Base-by-base conservation (phyloP, 64 coral and sea anemone genomes). In the Orbicella faveolata region DNA sequence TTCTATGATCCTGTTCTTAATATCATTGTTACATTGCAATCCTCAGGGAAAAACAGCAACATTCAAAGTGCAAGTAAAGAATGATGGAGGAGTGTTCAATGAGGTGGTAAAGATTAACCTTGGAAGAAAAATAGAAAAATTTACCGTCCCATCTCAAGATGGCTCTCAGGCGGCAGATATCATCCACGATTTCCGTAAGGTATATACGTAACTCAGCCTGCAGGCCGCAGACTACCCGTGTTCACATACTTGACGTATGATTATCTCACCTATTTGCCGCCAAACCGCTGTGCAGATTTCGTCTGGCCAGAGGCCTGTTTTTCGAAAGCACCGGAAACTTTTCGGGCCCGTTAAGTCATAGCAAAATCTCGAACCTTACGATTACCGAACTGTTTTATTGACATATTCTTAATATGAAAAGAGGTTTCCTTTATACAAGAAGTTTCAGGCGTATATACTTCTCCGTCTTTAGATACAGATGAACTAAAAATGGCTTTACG, bases 151-250 rank as follows among this genome's bases (percentile, higher is more conserved):
- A 17, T 26, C 53, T 20, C 77, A n/a, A 55, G 87, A 79, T 30
- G 53, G 30, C 0, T 54, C 79, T 12, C 75, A 91, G 7, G 79
- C 66, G 55, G 52, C 53, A 17, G 53, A 78, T 3, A 78, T 89
- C 23, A 34, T 89, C n/a, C 17, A 61, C 57, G 87, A 89, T 70
- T 89, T 89, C 34, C 61, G 64, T 9, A 79, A 89, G 87, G 87
- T 89, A 70, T 30, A 4, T 48, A 23, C 67, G 30, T 30, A 30
- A 30, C 67, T 9, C 23, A 11, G 67, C 67, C 4, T 26, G 3
- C 10, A 21, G 25, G 10, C 30, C 30, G 30, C 0, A 26, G 23
- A 70, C 6, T 11, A 9, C 67, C 2, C 18, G 23, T 21, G 18
- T 23, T 7, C 6, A 7, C 18, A 67, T 18, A 67, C 18, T 67